These are phyloP conservation scores for Oscheius myriophilus DNA, from an alignment of 2,888 invertebrate species.

Conservation along the genomic window DNA sequence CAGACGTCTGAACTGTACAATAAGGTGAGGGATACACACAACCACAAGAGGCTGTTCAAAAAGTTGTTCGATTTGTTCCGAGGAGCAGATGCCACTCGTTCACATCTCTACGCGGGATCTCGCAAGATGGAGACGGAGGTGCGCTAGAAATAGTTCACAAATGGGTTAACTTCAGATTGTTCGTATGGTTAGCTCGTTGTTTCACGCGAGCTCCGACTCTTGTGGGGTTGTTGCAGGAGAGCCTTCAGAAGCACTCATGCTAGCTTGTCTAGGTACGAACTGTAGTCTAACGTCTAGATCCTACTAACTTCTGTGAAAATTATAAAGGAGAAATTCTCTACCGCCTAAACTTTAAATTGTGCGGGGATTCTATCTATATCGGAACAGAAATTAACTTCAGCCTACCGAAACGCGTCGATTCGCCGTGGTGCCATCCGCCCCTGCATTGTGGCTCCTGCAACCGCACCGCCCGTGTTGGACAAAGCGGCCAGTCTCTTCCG, in stretches of 20 bases:
- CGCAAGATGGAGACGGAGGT: constrained; percentile 59
- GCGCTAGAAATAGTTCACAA: background rate
- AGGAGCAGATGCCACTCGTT: constrained; percentile 94
- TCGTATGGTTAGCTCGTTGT: constrained; percentile 76
- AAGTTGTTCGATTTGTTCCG: constrained; percentile 83
- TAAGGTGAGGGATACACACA: background rate
- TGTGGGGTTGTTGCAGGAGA: constrained; percentile 88
- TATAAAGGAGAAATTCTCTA: no score
- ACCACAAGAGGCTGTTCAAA: background rate
- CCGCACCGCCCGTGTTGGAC: constrained; percentile 68
- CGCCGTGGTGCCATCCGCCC: constrained; percentile 83
- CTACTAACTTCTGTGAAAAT: no score
- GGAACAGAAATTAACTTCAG: constrained; percentile 75
- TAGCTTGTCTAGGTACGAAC: constrained; percentile 87
- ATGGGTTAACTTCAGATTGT: constrained; percentile 35
- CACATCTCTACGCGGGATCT: constrained; percentile 91
- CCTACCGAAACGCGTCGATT: constrained; percentile 82
- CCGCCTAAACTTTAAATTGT: background rate
- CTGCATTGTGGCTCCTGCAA: constrained; percentile 77
- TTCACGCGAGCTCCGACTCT: constrained; percentile 82
- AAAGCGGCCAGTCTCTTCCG: constrained; percentile 80
- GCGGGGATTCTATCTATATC: background rate
- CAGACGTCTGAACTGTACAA: constrained; percentile 2
- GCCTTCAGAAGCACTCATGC: constrained; percentile 94
- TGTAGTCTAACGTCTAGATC: no score